These are phyloP conservation scores for Oryzias celebensis DNA, from an alignment of 2,113 vertebrate species.

Conservation along the genomic window DNA sequence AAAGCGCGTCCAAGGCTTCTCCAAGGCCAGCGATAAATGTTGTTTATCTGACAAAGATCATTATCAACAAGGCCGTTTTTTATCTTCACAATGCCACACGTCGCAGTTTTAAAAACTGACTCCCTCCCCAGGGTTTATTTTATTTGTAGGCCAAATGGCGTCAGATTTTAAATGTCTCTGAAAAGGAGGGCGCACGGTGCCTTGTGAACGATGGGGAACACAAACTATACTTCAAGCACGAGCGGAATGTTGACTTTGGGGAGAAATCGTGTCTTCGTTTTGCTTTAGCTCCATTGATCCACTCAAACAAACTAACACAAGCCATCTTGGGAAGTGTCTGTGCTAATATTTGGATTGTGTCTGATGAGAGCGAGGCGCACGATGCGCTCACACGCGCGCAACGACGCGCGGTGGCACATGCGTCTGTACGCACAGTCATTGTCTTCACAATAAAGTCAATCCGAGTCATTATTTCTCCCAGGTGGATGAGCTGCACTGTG, in stretches of 20 bases:
- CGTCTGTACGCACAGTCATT: no score
- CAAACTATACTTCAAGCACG: background rate
- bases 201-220: slow-evolving; percentile 3
- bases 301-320: slow-evolving; percentile 41
- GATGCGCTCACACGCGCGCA: slow-evolving; percentile 4
- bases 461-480: background rate
- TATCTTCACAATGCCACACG: slow-evolving; percentile 35
- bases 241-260: slow-evolving; percentile 17
- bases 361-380: slow-evolving; percentile 3
- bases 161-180: slow-evolving; percentile 2
- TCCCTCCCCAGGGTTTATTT: background rate
- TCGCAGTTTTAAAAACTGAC: slow-evolving; percentile 16
- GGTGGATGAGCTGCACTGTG: slow-evolving; percentile 17
- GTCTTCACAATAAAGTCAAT: no score
- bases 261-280: slow-evolving; percentile 11
- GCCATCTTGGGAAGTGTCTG: slow-evolving; percentile 53
- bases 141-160: slow-evolving; percentile 19
- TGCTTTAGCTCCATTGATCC: slow-evolving; percentile 4
- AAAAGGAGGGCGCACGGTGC: background rate
- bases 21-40: slow-evolving; percentile 43
- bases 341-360: slow-evolving; percentile 62
- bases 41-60: slow-evolving; percentile 53
- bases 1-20: slow-evolving; percentile 54
- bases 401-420: background rate
- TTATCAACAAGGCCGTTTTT: slow-evolving; percentile 53